Evolutionary conservation across 2,888 invertebrate species (phyloP).

Genomic region (Drosophila meridionalis): DNA sequence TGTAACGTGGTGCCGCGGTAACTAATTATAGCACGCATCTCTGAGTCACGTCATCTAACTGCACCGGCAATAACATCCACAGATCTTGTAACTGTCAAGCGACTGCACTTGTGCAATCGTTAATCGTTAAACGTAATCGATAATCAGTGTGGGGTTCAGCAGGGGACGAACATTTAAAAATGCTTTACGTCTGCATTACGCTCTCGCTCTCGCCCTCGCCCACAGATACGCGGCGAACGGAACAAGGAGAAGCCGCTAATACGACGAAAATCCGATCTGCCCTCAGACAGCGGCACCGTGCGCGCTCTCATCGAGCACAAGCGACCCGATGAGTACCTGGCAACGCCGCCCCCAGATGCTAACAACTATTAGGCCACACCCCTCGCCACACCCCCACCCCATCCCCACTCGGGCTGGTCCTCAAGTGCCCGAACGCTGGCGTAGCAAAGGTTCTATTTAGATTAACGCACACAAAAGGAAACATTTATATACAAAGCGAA

Average conservation of each 20-base stretch:
- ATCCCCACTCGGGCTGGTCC: conserved; percentile 52
- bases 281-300: conserved; percentile 96
- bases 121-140: conserved; percentile 37
- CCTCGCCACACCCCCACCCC: neutral
- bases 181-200: conserved; percentile 57
- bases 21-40: conserved; percentile 34
- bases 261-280: conserved; percentile 97
- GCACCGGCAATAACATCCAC: conserved; percentile 25
- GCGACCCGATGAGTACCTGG: conserved; percentile 95
- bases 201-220: conserved; percentile 60
- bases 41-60: conserved; percentile 15
- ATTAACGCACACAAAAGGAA: conserved; percentile 22
- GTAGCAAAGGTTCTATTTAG: conserved; percentile 52
- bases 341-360: conserved; percentile 93
- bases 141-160: conserved; percentile 34
- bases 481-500: conserved; percentile 17
- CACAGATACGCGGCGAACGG: conserved; percentile 86
- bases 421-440: conserved; percentile 45
- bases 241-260: conserved; percentile 94
- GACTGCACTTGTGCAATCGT: conserved; percentile 33
- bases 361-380: conserved; percentile 91
- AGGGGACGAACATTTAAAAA: conserved; percentile 29
- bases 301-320: conserved; percentile 96
- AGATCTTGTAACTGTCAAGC: conserved; percentile 45
- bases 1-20: conserved; percentile 7